Base-by-base conservation (phyloP, 1,140 invertebrate genomes). In the Danaus melanippus region DNA sequence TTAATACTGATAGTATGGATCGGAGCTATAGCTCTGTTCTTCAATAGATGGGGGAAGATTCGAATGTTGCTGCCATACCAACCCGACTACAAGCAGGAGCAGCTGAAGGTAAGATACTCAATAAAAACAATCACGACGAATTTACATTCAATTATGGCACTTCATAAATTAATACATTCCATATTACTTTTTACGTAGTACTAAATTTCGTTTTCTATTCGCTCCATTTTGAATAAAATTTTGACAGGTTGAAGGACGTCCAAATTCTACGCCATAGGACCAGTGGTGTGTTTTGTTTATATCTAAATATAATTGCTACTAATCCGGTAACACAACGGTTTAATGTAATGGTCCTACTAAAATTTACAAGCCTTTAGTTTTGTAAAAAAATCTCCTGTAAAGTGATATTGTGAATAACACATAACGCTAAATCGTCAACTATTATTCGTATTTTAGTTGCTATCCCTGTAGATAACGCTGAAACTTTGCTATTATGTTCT, bases 21-120 rank as follows among this genome's bases (percentile, higher is more conserved):
- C 4, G 94, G 91, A 0, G 95, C 95, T 9, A 96, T 97, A 69
- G 93, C 93, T 0, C 86, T 97, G 4, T 97, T 96, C 88, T 96
- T 96, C 88, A 96, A 95, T 75, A 90, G 94, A 41, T 96, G 95
- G 95, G 95, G 95, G 10, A 97, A 97, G 88, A 97, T 97, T 46
- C 90, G 96, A 42, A 97, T 97, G 95, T 87, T 97, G 56, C 87
- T 96, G 62, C 95, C 95, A 1, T 97, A 97, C 79, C 95, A 97
- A 72, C 95, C 96, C 7, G 95, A 95, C 66, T 96, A 95, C 79
- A 96, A 95, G 74, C 91, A 92, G 61, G 93, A 95, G 72, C 93
- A 94, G 76, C 81, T 94, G 3, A 94, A 95, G 87, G 87, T 88
- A 75, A 42, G 10, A 21, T 40, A 12, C 9, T 45, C 6, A 32